Evolutionary conservation across 2,113 vertebrate species (phyloP).

Genomic region (Aleadryas rufinucha): DNA sequence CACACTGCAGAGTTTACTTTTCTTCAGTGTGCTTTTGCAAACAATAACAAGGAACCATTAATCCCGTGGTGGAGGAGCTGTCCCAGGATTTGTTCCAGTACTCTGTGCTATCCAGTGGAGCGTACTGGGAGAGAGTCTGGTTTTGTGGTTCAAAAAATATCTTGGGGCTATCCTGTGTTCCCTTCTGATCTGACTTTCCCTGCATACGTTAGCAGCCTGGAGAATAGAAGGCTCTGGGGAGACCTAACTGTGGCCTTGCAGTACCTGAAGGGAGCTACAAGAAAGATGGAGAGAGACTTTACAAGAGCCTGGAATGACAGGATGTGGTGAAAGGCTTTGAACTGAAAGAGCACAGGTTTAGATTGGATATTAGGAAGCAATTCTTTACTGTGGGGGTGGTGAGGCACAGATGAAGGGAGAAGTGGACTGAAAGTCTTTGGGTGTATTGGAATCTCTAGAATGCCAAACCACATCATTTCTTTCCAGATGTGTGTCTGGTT

Average conservation of each 20-base stretch:
- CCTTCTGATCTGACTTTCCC: background rate
- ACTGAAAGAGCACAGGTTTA: background rate
- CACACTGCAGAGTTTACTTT: background rate
- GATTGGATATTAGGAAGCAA: background rate
- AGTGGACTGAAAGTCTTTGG: background rate
- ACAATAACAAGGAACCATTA: background rate
- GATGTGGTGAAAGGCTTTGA: background rate
- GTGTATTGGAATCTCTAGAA: background rate
- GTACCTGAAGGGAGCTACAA: background rate
- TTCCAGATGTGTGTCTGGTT: background rate
- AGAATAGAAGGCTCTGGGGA: background rate
- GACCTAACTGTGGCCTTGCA: background rate
- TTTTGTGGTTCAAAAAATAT: background rate
- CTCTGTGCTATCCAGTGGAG: background rate
- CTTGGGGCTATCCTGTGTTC: background rate
- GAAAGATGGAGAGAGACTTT: background rate
- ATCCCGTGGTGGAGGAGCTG: background rate
- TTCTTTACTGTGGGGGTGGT: background rate
- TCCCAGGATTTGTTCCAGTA: background rate
- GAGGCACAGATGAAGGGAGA: background rate
- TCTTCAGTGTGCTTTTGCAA: background rate
- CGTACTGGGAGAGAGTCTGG: background rate
- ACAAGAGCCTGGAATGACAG: background rate
- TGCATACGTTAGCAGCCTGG: background rate
- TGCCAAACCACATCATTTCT: background rate